Conservation (phyloP, 2,888 invertebrate genomes). For the Muscina levida region DNA sequence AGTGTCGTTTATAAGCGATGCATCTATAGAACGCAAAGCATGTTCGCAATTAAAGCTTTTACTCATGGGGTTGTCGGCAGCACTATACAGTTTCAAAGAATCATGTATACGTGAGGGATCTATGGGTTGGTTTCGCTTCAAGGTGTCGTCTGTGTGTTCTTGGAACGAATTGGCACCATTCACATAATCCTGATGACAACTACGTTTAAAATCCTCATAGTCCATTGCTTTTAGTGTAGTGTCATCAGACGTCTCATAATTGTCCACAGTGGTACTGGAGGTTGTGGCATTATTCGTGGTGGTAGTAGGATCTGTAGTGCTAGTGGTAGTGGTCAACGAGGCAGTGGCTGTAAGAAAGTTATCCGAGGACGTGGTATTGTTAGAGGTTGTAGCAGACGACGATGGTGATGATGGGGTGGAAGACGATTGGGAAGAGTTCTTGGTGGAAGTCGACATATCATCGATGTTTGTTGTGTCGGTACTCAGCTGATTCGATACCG, state of each 20-base stretch:
- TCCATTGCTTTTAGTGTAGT: constrained; percentile 80
- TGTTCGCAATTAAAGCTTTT: constrained; percentile 80
- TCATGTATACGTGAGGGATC: constrained; percentile 81
- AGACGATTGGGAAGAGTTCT: constrained; percentile 67
- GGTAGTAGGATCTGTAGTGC: constrained; percentile 66
- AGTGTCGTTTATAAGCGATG: constrained; percentile 77
- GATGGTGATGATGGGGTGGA: constrained; percentile 66
- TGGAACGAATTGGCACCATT: constrained; percentile 79
- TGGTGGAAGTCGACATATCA: constrained; percentile 61
- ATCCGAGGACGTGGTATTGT: constrained; percentile 72
- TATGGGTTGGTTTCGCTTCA: constrained; percentile 80
- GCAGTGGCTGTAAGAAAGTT: constrained; percentile 77
- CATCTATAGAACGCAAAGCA: constrained; percentile 78
- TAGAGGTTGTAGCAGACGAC: constrained; percentile 68
- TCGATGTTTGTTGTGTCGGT: constrained; percentile 69
- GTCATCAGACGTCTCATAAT: constrained; percentile 75
- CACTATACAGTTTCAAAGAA: constrained; percentile 79
- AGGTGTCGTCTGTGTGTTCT: constrained; percentile 77
- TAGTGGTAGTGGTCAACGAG: constrained; percentile 65
- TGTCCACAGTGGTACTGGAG: constrained; percentile 72
- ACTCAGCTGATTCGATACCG: constrained; percentile 71
- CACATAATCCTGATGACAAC: constrained; percentile 79
- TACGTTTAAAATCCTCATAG: constrained; percentile 79
- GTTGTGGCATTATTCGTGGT: constrained; percentile 70
- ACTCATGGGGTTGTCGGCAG: constrained; percentile 78